These are phyloP conservation scores for Teinopalpus imperialis DNA, from an alignment of 2,888 invertebrate species.

Conservation along the genomic window DNA sequence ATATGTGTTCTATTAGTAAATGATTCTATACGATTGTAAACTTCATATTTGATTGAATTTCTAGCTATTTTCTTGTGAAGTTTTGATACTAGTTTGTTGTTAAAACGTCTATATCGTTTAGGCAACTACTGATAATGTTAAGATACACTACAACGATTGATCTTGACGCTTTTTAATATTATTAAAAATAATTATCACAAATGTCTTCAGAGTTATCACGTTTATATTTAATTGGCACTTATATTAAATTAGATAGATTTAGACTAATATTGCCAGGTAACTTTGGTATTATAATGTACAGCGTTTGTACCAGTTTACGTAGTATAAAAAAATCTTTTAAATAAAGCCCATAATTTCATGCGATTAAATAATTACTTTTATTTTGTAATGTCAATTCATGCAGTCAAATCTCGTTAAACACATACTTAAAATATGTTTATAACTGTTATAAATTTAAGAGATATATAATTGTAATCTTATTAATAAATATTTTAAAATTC, in stretches of 20 bases:
- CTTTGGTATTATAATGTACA: constrained; percentile 40
- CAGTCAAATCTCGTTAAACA: constrained; percentile 86
- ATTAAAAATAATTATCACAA: constrained; percentile 40
- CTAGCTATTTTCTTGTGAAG: constrained; percentile 42
- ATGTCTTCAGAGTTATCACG: constrained; percentile 60
- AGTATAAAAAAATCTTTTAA: constrained; percentile 21
- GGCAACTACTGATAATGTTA: constrained; percentile 45
- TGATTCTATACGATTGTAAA: constrained; percentile 58
- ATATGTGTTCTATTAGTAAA: constrained; percentile 50
- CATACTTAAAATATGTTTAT: constrained; percentile 38
- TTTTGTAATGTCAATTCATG: constrained; percentile 59
- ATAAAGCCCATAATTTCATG: constrained; percentile 1
- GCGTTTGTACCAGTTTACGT: constrained; percentile 38
- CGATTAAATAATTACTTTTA: constrained; percentile 42
- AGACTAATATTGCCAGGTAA: constrained; percentile 50
- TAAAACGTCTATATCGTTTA: constrained; percentile 10
- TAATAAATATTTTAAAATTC: constrained; percentile 21
- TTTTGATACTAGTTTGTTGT: constrained; percentile 22
- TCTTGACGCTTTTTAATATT: constrained; percentile 60
- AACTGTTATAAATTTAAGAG: constrained; percentile 25
- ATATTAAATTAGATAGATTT: constrained; percentile 52
- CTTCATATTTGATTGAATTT: constrained; percentile 35
- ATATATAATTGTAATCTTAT: constrained; percentile 20
- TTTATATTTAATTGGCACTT: constrained; percentile 73
- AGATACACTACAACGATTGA: constrained; percentile 69